Base-by-base conservation (phyloP, 2,797 vertebrate species). In the Nyctibius grandis region DNA sequence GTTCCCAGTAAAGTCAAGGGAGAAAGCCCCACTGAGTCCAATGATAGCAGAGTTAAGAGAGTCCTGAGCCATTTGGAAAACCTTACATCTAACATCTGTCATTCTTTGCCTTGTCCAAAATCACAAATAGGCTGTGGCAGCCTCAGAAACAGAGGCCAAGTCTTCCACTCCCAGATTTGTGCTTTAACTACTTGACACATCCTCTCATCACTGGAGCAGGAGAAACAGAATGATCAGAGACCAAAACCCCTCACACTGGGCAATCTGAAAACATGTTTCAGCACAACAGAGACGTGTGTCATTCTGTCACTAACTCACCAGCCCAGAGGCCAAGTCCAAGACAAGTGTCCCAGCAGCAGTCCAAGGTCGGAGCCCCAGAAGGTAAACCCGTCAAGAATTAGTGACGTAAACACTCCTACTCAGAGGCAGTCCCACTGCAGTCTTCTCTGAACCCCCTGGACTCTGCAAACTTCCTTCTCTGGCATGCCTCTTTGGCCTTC, bases 401-500 rank as follows among this genome's bases (percentile, higher is more conserved):
- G 78, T 75, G 92, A 94, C 45, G 77, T 31, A 81, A 93, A 86
- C 0, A 0, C 54, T 73, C 64, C 45, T 51, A 88, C 77, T 90
- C 93, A 94, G 19, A 91, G 74, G 63, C 54, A 90, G 88, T 82
- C 85, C 95, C 67, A 42, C 85, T 79, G 88, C 85, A 92, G 85
- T 48, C 74, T 92, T 85, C 88, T 82, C 45, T 80, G 88, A 85
- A 91, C 19, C 23, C 78, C 53, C n/a, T 60, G 77, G 54, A 91
- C 53, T 86, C 77, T 7, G 23, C 44, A 60, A 26, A 82, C 86
- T 93, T 87, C 90, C 90, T 95, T 78, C 81, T 83, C 90, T 91
- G 90, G 88, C 96, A 93, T 83, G 84, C 64, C 78, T 93, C 60
- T 73, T 85, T 91, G 87, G 89, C 84, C 67, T 85, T 82, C 79